These are phyloP conservation scores for Octomys mimax DNA, from an alignment of 2,797 vertebrate genomes.

Conservation along the genomic window DNA sequence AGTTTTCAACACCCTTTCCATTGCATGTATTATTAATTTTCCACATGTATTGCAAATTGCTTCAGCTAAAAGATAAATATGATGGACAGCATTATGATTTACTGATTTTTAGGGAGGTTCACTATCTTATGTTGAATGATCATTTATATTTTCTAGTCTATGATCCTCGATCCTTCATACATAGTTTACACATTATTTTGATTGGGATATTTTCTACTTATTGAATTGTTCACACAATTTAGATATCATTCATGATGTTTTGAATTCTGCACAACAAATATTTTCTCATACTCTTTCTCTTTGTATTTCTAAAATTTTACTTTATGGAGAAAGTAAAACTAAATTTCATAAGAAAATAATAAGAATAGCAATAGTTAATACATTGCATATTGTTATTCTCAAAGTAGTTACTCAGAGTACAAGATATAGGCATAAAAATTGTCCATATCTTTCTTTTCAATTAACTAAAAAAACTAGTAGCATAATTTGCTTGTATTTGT, in stretches of 20 bases:
- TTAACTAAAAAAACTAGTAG: background rate
- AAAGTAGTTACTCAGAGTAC: background rate
- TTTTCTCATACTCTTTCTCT: background rate
- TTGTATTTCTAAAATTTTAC: constrained; percentile 19
- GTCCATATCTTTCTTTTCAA: background rate
- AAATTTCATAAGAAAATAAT: background rate
- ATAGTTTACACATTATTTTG: constrained; percentile 1
- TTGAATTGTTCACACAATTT: background rate
- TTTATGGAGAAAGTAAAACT: background rate
- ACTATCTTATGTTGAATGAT: background rate
- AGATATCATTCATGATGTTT: background rate
- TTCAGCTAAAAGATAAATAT: background rate
- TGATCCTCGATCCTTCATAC: background rate
- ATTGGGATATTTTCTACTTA: background rate
- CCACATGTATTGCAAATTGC: background rate
- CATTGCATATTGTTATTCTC: background rate
- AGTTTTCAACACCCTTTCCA: background rate
- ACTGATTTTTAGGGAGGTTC: background rate
- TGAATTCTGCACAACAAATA: background rate
- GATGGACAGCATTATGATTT: background rate
- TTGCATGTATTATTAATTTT: background rate
- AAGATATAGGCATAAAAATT: background rate
- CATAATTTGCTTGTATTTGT: background rate
- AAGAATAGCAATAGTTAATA: background rate
- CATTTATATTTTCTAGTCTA: background rate